Conservation (phyloP, 1,140 invertebrate genomes). For the Habropoda laboriosa region DNA sequence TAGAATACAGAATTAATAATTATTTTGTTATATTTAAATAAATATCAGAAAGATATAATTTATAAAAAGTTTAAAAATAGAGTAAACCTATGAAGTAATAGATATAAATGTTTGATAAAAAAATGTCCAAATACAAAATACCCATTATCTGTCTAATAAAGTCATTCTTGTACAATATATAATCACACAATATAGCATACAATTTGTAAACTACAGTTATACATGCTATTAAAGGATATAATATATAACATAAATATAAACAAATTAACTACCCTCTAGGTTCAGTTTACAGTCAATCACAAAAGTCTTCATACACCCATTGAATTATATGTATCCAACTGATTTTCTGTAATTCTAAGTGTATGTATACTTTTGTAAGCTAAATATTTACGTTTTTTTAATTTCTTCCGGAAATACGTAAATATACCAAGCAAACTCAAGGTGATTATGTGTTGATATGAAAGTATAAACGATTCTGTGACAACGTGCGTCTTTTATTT, state of each 20-base stretch:
- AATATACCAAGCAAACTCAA: no score
- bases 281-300: neutral
- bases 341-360: no score
- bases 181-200: neutral
- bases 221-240: neutral
- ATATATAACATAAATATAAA: neutral
- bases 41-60: no score
- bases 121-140: neutral
- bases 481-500: no score
- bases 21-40: neutral
- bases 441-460: no score
- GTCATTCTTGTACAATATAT: neutral
- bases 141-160: neutral
- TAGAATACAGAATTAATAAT: neutral
- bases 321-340: no score
- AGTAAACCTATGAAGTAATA: neutral
- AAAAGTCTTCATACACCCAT: no score
- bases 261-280: neutral
- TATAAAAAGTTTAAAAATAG: slow-evolving; percentile 2
- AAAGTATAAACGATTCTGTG: no score
- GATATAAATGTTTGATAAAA: neutral
- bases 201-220: neutral
- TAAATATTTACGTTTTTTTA: no score
- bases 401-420: no score
- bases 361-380: no score